phyloP scores from a whole-genome alignment of 2,888 invertebrate genomes.

The Odontocolon sp. region DNA sequence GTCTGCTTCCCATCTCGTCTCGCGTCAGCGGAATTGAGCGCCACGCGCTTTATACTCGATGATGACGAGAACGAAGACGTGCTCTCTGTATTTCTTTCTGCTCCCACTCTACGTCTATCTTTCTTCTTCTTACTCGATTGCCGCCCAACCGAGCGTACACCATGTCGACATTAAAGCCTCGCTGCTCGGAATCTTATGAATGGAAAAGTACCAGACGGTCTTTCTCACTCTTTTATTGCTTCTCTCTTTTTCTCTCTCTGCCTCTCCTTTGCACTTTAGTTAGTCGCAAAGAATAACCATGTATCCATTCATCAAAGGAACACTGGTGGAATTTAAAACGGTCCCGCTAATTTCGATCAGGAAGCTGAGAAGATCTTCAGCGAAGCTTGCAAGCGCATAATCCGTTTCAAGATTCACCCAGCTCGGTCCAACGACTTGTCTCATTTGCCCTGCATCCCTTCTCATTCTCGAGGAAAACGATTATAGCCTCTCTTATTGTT shows the following conservation, averaged over 20 bases:
- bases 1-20: conserved; percentile 38
- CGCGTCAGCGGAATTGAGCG: conserved; percentile 22
- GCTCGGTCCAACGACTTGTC: conserved; percentile 21
- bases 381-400: neutral
- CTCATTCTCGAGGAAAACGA: conserved; percentile 28
- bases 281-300: neutral
- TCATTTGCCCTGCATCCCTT: neutral
- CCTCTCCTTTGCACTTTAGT: conserved; percentile 14
- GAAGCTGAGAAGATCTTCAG: conserved; percentile 23
- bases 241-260: conserved; percentile 20
- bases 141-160: neutral
- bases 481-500: conserved; percentile 53
- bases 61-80: neutral
- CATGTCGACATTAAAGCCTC: conserved; percentile 32
- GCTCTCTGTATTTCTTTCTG: neutral
- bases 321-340: neutral
- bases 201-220: conserved; percentile 46
- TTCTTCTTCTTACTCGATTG: conserved; percentile 4
- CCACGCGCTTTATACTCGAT: conserved; percentile 6
- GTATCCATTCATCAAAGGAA: neutral
- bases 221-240: conserved; percentile 2
- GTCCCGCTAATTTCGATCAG: conserved; percentile 21
- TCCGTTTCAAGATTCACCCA: neutral
- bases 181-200: conserved; percentile 40
- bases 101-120: neutral